Base-by-base conservation (phyloP, 2,797 vertebrate genomes). In the Neosalanx taihuensis region DNA sequence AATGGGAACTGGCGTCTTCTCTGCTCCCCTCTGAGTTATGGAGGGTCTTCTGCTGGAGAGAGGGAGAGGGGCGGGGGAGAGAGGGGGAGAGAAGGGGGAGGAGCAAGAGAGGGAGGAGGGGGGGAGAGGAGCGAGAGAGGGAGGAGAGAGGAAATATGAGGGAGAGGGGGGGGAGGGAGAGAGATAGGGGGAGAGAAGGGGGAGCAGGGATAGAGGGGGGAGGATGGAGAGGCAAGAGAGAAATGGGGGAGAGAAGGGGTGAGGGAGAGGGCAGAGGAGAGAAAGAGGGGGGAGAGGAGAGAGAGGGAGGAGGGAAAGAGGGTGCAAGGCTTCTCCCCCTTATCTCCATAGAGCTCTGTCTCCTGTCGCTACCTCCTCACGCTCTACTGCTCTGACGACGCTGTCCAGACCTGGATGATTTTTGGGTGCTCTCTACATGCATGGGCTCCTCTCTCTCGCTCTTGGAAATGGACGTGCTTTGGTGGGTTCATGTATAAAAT, bases 401-500 rank as follows among this genome's bases (percentile, higher is more conserved):
- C 13, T n/a, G 60, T 13, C 26, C 26, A 30, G 5, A 18, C 33
- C 62, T 18, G 2, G n/a, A 31, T 0, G 15, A 10, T 65, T 37
- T 18, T 3, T 65, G 63, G 26, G 29, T 56, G 49, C 49, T 53
- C 6, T 67, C 17, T 15, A 56, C 18, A 2, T 15, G 31, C 7
- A 17, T 59, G 6, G 3, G n/a, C 37, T 31, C 41, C 17, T 70
- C 26, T 26, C 6, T 33, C 26, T 2, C 6, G 57, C 31, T 37
- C 29, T 64, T 73, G 61, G 72, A 83, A 82, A 72, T 49, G 64
- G 75, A 73, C 74, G 73, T 29, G 35, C 51, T 6, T 23, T 46
- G 31, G 62, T 69, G 23, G 35, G 62, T 71, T 66, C 51, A 69
- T 80, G 73, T 82, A 81, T 83, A 78, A 76, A 80, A 81, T 61